A percentile compares a stretch with the other conserved stretches of the same genome.
phyloP scores from a whole-genome alignment of 2,888 invertebrate genomes.

The Mesorhabditis spiculigera region DNA sequence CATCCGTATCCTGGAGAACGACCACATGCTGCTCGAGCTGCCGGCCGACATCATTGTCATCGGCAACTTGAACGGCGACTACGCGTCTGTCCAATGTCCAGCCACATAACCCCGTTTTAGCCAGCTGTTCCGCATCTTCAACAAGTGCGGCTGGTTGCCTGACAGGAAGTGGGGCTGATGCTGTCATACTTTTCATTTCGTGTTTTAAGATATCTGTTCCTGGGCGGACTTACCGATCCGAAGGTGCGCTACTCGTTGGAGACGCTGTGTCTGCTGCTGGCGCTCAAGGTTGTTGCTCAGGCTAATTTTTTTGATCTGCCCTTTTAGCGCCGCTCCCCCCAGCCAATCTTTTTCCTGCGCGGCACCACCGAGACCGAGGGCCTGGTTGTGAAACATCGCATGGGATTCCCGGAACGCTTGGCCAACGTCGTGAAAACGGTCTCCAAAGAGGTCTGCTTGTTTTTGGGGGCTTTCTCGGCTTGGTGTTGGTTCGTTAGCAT shows the following conservation, averaged over 20 bases:
- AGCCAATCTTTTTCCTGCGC: not conserved
- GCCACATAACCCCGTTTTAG: not conserved
- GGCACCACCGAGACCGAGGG: constrained; percentile 1
- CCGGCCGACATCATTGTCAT: constrained; percentile 1
- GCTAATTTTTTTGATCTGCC: not conserved
- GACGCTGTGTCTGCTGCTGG: constrained; percentile 1
- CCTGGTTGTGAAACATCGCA: not conserved
- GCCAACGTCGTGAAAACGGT: not conserved
- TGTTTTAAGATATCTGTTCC: not conserved
- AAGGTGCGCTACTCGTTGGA: not conserved
- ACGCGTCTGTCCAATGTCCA: not conserved
- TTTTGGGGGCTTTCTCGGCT: too few relatives aligned
- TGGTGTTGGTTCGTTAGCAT: too few relatives aligned
- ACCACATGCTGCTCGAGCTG: not conserved
- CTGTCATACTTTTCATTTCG: not conserved
- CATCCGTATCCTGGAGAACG: not conserved
- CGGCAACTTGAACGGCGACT: not conserved
- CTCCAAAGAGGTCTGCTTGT: not conserved
- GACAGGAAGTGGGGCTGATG: not conserved
- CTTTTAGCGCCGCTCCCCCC: not conserved
- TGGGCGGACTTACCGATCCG: not conserved
- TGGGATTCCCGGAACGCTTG: not conserved
- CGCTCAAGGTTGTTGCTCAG: not conserved
- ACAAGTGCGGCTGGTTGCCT: not conserved
- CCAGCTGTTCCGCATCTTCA: constrained; percentile 2